phyloP scores from a whole-genome alignment of 2,797 vertebrate species.

The Hydrocynus forskahlii region DNA sequence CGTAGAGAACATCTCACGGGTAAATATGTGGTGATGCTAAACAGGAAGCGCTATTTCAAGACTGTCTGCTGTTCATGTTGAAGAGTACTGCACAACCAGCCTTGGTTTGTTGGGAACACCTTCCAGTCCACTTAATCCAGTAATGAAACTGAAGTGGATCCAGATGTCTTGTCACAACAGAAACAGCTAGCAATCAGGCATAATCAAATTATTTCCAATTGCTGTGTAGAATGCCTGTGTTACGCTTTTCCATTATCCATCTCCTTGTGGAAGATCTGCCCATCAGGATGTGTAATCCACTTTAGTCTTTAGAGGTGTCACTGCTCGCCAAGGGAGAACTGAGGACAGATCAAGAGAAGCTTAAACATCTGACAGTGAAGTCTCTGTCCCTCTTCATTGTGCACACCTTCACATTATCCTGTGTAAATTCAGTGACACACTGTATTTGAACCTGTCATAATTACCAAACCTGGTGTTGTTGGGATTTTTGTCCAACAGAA shows the following conservation, averaged over 20 bases:
- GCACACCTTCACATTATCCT: not conserved
- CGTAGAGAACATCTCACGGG: not conserved
- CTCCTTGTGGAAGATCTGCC: not conserved
- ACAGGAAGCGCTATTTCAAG: not conserved
- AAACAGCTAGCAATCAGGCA: not conserved
- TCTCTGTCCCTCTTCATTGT: not conserved
- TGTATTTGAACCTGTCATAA: not conserved
- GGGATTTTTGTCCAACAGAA: not conserved
- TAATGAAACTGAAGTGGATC: conserved; percentile 11
- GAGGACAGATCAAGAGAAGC: not conserved
- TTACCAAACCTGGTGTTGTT: not conserved
- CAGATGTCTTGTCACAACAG: not conserved
- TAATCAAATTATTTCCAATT: not conserved
- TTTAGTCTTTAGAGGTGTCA: conserved; percentile 10
- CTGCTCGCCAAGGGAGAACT: not conserved
- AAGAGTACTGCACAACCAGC: not conserved
- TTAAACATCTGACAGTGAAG: not conserved
- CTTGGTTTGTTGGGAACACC: not conserved
- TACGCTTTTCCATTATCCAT: not conserved
- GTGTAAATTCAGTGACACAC: not conserved
- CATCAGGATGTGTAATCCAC: conserved; percentile 2
- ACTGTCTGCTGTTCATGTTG: not conserved
- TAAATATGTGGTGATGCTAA: not conserved
- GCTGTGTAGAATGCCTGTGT: not conserved
- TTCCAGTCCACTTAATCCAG: not conserved